Conservation (phyloP, 1,140 invertebrate genomes). For the Aricia agestis region DNA sequence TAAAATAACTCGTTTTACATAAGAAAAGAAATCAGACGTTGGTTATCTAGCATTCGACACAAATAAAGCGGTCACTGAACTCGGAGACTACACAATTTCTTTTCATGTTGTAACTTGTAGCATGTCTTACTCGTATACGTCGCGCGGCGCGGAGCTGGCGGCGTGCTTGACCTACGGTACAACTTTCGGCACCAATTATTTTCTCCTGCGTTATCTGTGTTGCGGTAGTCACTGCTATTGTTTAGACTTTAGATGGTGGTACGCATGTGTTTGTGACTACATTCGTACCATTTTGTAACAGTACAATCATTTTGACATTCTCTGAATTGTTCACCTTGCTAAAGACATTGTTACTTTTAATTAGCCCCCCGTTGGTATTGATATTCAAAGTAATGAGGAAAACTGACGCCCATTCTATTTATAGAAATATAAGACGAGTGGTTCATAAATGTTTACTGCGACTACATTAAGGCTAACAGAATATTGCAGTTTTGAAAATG, state of each 20-base stretch:
- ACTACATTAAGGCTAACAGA: no score
- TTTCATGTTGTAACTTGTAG: background rate
- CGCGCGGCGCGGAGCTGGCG: background rate
- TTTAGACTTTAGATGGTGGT: background rate
- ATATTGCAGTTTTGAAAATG: no score
- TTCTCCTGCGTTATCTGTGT: background rate
- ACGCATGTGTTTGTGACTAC: no score
- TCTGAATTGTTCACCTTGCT: no score
- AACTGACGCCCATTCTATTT: no score
- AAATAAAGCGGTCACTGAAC: background rate
- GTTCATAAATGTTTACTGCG: no score
- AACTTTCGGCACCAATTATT: background rate
- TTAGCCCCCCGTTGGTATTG: no score
- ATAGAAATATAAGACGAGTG: no score
- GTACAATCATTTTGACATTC: no score
- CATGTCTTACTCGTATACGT: background rate
- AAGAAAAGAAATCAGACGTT: background rate
- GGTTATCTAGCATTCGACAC: background rate
- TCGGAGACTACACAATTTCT: constrained; percentile 5
- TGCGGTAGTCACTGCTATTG: background rate
- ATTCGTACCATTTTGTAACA: background rate
- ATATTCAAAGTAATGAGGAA: no score
- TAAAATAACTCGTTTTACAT: background rate
- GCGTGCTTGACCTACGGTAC: constrained; percentile 5
- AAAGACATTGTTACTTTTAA: no score